phyloP scores from a whole-genome alignment of 2,888 invertebrate species.

The Crocallis elinguaria region DNA sequence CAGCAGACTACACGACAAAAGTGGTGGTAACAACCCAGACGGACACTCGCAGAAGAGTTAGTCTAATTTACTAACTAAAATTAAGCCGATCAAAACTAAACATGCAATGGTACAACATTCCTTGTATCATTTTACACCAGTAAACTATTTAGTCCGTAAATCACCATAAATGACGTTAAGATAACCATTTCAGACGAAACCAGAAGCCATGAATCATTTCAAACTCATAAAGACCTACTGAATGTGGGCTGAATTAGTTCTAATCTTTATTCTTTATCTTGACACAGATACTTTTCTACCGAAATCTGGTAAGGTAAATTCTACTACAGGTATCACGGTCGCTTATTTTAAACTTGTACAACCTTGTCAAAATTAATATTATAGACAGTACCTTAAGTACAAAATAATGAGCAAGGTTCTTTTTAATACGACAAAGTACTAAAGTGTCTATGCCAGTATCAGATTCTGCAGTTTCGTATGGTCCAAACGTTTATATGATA shows the following conservation, averaged over 20 bases:
- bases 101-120: conserved; percentile 43
- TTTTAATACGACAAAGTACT: conserved; percentile 8
- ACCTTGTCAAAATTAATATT: conserved; percentile 4
- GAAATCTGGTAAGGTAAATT: conserved; percentile 17
- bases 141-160: conserved; percentile 46
- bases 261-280: conserved; percentile 67
- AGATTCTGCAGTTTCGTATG: conserved; percentile 54
- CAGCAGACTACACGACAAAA: too few species aligned
- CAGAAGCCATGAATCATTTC: conserved; percentile 58
- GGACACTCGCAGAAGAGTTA: too few species aligned
- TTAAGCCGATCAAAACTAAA: conserved; percentile 17
- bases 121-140: conserved; percentile 42
- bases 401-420: neutral
- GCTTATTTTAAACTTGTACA: neutral
- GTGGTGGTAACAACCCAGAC: too few species aligned
- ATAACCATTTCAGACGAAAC: conserved; percentile 65
- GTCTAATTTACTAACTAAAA: too few species aligned
- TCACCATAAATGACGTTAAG: conserved; percentile 62
- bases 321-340: neutral
- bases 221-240: conserved; percentile 69
- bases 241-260: conserved; percentile 65
- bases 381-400: neutral
- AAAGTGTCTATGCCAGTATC: conserved; percentile 31
- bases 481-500: conserved; percentile 65
- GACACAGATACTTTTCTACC: conserved; percentile 50